These are phyloP conservation scores for Zaprionus ornatus DNA, from an alignment of 1,140 invertebrate genomes.

Conservation along the genomic window DNA sequence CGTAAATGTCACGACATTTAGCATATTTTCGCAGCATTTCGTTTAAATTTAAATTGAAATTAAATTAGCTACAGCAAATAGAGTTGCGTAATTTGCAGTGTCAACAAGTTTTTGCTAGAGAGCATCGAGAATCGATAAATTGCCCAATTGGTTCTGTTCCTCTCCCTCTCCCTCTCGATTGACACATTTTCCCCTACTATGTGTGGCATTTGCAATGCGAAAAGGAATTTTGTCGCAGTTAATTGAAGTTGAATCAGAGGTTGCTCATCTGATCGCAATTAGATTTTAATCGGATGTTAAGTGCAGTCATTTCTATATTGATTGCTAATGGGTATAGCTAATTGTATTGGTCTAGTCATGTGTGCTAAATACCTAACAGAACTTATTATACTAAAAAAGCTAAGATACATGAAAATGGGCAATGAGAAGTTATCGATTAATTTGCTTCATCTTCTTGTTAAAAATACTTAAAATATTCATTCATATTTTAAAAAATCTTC, in stretches of 20 bases:
- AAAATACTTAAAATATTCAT: no score
- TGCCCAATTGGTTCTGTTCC: not conserved
- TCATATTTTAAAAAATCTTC: no score
- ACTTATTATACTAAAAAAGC: no score
- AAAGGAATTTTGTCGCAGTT: constrained; percentile 35
- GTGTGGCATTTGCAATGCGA: constrained; percentile 37
- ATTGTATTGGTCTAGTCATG: not conserved
- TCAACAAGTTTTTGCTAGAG: constrained; percentile 46
- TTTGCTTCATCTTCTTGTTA: no score
- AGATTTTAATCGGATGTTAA: not conserved
- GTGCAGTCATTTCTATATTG: not conserved
- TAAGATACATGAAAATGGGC: no score
- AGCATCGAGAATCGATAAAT: constrained; percentile 56
- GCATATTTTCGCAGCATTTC: constrained; percentile 27
- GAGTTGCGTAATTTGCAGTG: constrained; percentile 41
- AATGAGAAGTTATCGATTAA: no score
- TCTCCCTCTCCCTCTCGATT: constrained; percentile 4
- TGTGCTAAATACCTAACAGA: no score
- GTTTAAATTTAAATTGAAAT: constrained; percentile 40
- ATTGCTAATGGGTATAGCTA: not conserved
- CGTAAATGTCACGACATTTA: constrained; percentile 25
- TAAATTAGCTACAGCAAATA: constrained; percentile 36
- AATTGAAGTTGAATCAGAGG: constrained; percentile 20
- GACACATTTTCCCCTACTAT: constrained; percentile 32
- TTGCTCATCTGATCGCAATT: not conserved